phyloP scores from a whole-genome alignment of 2,113 vertebrate genomes.

The Diadophis punctatus region DNA sequence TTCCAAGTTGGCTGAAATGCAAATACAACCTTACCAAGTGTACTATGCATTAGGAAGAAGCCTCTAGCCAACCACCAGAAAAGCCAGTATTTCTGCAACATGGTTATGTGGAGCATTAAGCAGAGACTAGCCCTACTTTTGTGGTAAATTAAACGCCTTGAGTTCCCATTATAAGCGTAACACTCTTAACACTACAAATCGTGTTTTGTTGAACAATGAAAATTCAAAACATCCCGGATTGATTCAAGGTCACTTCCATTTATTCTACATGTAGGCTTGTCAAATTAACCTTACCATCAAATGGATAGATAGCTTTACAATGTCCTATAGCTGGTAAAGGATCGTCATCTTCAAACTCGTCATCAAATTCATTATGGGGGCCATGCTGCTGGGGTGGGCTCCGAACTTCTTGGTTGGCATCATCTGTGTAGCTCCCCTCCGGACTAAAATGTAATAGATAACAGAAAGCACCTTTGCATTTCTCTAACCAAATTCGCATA shows the following conservation, averaged over 20 bases:
- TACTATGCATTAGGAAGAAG: neutral
- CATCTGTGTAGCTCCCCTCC: slow-evolving; percentile 96
- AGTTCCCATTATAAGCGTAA: neutral
- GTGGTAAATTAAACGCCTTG: neutral
- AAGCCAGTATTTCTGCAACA: neutral
- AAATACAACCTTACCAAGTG: neutral
- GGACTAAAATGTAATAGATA: slow-evolving; percentile 69
- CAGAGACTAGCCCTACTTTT: neutral
- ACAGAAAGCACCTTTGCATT: neutral
- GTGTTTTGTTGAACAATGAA: neutral
- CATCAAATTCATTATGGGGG: slow-evolving; percentile 88
- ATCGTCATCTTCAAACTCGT: slow-evolving; percentile 97
- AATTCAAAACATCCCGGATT: neutral
- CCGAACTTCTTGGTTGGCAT: slow-evolving; percentile 89
- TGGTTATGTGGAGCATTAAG: neutral
- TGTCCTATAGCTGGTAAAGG: slow-evolving; percentile 94
- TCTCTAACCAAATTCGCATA: neutral
- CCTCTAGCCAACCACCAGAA: neutral
- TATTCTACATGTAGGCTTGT: neutral
- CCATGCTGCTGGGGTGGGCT: slow-evolving; percentile 77
- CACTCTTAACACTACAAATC: neutral
- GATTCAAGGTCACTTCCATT: neutral
- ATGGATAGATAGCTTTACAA: slow-evolving; percentile 96
- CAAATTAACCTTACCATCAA: slow-evolving; percentile 81
- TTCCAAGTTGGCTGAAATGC: neutral